These are phyloP conservation scores for Notodonta dromedarius DNA, from an alignment of 2,888 invertebrate species.

Conservation along the genomic window DNA sequence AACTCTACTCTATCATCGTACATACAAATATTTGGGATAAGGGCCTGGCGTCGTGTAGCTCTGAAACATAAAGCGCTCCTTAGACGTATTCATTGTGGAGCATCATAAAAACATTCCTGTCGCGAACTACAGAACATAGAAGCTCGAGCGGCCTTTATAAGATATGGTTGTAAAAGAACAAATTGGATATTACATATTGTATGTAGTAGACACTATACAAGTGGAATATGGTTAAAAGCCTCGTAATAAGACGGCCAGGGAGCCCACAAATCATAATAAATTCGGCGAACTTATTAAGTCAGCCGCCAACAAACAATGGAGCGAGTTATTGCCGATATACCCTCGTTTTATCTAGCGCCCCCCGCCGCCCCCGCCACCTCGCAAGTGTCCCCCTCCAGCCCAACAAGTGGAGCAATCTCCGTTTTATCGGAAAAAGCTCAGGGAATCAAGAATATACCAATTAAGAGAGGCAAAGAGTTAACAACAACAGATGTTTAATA, in stretches of 20 bases:
- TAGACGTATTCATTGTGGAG: constrained; percentile 40
- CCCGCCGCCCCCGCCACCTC: constrained; percentile 42
- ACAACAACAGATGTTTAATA: constrained; percentile 52
- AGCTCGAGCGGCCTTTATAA: constrained; percentile 40
- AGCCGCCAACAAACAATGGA: constrained; percentile 81
- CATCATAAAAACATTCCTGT: constrained; percentile 42
- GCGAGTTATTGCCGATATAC: constrained; percentile 81
- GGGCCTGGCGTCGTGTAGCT: constrained; percentile 33
- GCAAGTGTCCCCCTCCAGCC: constrained; percentile 48
- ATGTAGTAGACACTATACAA: constrained; percentile 48
- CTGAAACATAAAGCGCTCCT: constrained; percentile 42
- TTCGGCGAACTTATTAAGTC: constrained; percentile 82
- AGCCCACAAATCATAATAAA: constrained; percentile 82
- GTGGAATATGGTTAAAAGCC: constrained; percentile 64
- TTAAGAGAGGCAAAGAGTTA: constrained; percentile 67
- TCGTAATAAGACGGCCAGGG: constrained; percentile 76
- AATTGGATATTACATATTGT: constrained; percentile 53
- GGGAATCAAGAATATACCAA: constrained; percentile 73
- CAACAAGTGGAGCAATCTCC: constrained; percentile 75
- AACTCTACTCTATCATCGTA: constrained; percentile 7
- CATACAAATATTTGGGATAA: constrained; percentile 20
- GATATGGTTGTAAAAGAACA: constrained; percentile 55
- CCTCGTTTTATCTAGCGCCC: constrained; percentile 72
- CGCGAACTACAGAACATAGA: constrained; percentile 1
- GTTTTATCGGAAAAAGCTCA: constrained; percentile 78